A percentile compares a stretch with the other conserved stretches of the same genome.
These are phyloP conservation scores for Xylophagus ater DNA, from an alignment of 2,888 invertebrate genomes.

Conservation along the genomic window DNA sequence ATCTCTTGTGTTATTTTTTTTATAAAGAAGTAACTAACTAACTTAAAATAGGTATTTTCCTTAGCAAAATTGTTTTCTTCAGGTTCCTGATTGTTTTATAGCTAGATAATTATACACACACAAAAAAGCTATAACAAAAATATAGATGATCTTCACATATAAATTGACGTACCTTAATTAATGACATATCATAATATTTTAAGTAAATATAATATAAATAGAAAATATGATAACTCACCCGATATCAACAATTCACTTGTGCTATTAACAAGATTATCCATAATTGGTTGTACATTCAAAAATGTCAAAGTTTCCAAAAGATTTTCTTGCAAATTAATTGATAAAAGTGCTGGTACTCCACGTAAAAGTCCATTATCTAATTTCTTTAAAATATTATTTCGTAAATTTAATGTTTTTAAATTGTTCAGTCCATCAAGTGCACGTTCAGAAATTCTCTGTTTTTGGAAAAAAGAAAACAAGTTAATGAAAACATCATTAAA, in stretches of 20 bases:
- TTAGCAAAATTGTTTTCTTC: no score
- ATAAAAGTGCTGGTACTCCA: constrained; percentile 59
- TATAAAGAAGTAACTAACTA: no score
- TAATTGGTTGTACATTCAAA: constrained; percentile 65
- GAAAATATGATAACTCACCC: no score
- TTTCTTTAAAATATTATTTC: constrained; percentile 62
- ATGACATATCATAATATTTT: no score
- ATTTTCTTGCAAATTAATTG: constrained; percentile 68
- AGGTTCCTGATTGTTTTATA: no score
- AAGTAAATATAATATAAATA: no score
- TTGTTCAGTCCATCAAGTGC: constrained; percentile 67
- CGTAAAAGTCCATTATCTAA: constrained; percentile 61
- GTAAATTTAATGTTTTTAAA: constrained; percentile 58
- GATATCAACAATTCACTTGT: constrained; percentile 64
- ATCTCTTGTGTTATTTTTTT: no score
- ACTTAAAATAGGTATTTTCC: no score
- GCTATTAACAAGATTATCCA: constrained; percentile 63
- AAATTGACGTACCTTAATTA: no score
- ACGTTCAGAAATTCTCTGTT: constrained; percentile 57
- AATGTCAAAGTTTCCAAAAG: constrained; percentile 63
- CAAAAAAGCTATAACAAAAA: no score
- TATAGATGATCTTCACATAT: no score
- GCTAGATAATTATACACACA: no score
- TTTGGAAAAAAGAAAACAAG: constrained; percentile 22
- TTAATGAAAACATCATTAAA: constrained; percentile 36